phyloP scores from a whole-genome alignment of 1,140 invertebrate genomes.

The Sycophaga agraensis region DNA sequence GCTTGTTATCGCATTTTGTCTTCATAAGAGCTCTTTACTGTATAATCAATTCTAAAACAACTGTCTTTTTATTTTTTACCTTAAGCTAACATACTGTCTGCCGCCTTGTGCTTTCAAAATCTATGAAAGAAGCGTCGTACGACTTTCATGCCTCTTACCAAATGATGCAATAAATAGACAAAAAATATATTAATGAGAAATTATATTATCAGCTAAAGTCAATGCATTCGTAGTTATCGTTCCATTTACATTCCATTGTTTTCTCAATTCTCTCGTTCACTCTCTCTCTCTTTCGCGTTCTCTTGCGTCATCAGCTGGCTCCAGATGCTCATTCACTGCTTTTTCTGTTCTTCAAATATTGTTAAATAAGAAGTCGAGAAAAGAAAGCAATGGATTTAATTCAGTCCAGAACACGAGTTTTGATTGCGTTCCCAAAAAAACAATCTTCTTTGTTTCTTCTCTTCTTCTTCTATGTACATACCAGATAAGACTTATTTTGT shows the following conservation, averaged over 20 bases:
- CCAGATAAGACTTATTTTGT: constrained; percentile 27
- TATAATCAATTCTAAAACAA: constrained; percentile 6
- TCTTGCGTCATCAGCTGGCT: neutral
- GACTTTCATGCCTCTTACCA: neutral
- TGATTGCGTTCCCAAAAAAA: constrained; percentile 28
- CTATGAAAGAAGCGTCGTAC: constrained; percentile 8
- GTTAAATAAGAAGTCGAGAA: constrained; percentile 11
- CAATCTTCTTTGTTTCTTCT: constrained; percentile 7
- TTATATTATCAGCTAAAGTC: constrained; percentile 22
- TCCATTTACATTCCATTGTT: neutral
- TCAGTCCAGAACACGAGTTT: constrained; percentile 29
- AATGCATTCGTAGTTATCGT: constrained; percentile 10
- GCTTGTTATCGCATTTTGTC: neutral
- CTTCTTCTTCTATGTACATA: constrained; percentile 26
- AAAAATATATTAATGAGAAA: constrained; percentile 26
- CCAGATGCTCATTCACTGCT: no score
- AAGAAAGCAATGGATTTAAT: constrained; percentile 20
- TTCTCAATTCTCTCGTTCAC: neutral
- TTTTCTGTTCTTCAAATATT: neutral
- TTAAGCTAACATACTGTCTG: constrained; percentile 5
- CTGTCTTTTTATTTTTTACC: neutral
- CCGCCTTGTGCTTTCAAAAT: constrained; percentile 4
- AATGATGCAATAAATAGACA: constrained; percentile 23
- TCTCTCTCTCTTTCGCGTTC: neutral
- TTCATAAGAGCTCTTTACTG: neutral